These are phyloP conservation scores for Cottus gobio DNA, from an alignment of 2,113 vertebrate genomes.

Conservation along the genomic window DNA sequence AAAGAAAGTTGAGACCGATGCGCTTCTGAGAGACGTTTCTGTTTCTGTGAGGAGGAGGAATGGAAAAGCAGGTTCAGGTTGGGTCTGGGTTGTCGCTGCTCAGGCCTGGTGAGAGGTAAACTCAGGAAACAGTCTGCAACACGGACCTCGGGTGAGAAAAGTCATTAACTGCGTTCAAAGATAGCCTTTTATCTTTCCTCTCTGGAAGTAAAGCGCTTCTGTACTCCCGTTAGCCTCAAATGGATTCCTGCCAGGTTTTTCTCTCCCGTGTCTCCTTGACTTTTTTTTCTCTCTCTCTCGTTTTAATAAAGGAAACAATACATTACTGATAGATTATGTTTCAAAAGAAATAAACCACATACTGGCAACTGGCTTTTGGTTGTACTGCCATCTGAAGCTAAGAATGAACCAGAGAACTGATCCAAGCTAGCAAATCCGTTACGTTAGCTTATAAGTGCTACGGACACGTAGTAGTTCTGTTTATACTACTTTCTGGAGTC, in stretches of 20 bases:
- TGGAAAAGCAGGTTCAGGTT: background rate
- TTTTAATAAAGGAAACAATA: slow-evolving; percentile 32
- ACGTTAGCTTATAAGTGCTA: background rate
- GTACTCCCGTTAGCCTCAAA: slow-evolving; percentile 23
- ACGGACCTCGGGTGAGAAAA: slow-evolving; percentile 49
- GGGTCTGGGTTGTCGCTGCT: slow-evolving; percentile 8
- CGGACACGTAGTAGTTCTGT: no score
- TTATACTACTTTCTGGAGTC: no score
- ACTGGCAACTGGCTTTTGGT: background rate
- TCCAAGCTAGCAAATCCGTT: background rate
- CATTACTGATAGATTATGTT: background rate
- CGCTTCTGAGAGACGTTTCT: slow-evolving; percentile 3
- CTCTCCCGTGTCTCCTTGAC: slow-evolving; percentile 7
- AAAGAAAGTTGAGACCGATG: background rate
- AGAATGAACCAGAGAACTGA: background rate
- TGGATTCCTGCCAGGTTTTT: slow-evolving; percentile 38
- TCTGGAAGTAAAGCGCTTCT: slow-evolving; percentile 31
- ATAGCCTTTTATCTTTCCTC: slow-evolving; percentile 44
- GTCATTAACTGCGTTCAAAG: slow-evolving; percentile 55
- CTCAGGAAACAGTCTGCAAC: slow-evolving; percentile 33
- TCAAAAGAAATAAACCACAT: background rate
- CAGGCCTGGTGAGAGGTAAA: slow-evolving; percentile 18
- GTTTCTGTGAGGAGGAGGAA: no score
- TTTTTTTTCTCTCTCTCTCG: background rate
- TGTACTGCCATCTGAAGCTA: background rate